Evolutionary conservation across 2,888 invertebrate species (phyloP).

Genomic region (Graphium colonna): DNA sequence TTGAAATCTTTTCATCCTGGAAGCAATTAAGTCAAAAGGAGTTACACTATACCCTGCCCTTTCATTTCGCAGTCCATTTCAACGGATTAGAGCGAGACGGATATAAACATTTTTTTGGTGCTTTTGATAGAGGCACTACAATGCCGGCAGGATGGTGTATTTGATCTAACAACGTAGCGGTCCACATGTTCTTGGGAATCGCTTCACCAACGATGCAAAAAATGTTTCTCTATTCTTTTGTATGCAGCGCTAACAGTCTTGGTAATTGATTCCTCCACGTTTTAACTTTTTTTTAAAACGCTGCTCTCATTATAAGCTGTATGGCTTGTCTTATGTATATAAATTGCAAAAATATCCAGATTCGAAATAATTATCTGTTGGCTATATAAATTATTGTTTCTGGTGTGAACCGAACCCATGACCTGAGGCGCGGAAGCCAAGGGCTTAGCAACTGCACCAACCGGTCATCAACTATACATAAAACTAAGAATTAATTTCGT

Average conservation of each 20-base stretch:
- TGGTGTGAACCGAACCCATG: too few species aligned
- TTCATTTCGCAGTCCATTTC: slow-evolving; percentile 35
- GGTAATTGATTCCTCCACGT: slow-evolving; percentile 36
- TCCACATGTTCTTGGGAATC: slow-evolving; percentile 77
- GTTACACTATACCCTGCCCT: slow-evolving; percentile 43
- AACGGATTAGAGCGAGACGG: slow-evolving; percentile 49
- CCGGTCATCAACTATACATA: too few species aligned
- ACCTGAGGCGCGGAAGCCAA: too few species aligned
- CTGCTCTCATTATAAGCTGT: too few species aligned
- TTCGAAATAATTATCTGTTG: too few species aligned
- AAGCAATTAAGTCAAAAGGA: slow-evolving; percentile 63
- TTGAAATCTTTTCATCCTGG: slow-evolving; percentile 65
- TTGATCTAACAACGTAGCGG: slow-evolving; percentile 77
- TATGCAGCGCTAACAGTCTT: slow-evolving; percentile 40
- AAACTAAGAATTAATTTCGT: too few species aligned
- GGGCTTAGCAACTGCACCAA: too few species aligned
- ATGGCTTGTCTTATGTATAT: too few species aligned
- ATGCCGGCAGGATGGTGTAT: slow-evolving; percentile 76
- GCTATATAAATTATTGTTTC: too few species aligned
- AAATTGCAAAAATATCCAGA: too few species aligned
- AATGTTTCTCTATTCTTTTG: slow-evolving; percentile 55
- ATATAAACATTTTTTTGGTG: slow-evolving; percentile 56
- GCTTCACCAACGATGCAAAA: slow-evolving; percentile 74
- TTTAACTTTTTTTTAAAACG: not conserved
- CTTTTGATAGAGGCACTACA: slow-evolving; percentile 73